phyloP scores from a whole-genome alignment of 2,113 vertebrate genomes.

The Pteruthius melanotis region DNA sequence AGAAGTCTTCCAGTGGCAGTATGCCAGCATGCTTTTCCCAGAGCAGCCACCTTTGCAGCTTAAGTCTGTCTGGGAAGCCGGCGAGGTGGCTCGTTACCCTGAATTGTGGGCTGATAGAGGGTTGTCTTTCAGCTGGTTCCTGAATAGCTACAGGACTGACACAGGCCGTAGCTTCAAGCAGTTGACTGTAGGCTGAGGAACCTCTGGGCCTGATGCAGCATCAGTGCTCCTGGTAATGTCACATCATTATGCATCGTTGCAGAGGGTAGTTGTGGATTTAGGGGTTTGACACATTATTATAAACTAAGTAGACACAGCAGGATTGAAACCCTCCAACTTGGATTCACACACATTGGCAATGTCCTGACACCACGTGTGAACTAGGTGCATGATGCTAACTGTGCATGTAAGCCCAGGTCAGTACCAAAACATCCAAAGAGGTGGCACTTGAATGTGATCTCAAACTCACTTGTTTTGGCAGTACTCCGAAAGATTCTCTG shows the following conservation, averaged over 20 bases:
- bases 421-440: not conserved
- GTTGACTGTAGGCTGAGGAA: not conserved
- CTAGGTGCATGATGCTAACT: not conserved
- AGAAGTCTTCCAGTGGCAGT: not conserved
- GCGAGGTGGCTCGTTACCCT: not conserved
- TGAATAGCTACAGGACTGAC: not conserved
- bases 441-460: not conserved
- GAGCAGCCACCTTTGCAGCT: not conserved
- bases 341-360: fast-evolving
- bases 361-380: not conserved
- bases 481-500: not conserved
- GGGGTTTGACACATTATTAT: not conserved
- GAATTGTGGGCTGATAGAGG: fast-evolving
- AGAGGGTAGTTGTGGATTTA: not conserved
- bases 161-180: not conserved
- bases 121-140: not conserved
- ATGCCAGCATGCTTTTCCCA: not conserved
- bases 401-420: not conserved
- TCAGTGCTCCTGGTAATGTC: not conserved
- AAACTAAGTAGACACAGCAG: not conserved
- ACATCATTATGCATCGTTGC: not conserved
- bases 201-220: not conserved
- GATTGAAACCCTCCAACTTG: not conserved
- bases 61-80: not conserved
- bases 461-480: not conserved